Evolutionary conservation across 2,888 invertebrate genomes (phyloP).

Genomic region (Hirtodrosophila duncani): DNA sequence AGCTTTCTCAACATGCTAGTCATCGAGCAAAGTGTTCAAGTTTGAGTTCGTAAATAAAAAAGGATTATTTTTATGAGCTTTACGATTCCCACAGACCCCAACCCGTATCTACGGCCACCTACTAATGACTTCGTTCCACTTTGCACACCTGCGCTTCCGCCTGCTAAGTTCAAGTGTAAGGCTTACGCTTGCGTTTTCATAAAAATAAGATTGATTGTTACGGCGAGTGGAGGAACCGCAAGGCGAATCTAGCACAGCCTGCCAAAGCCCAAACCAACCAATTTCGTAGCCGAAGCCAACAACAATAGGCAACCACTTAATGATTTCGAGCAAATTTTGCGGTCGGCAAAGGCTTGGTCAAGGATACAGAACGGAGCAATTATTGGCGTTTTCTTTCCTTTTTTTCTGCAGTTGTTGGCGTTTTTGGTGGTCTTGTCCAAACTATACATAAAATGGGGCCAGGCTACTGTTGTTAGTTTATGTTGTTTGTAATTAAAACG

Average conservation of each 20-base stretch:
- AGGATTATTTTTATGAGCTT: slow-evolving; percentile 51
- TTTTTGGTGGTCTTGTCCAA: too few relatives aligned
- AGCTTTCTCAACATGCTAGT: too few relatives aligned
- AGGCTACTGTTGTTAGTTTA: slow-evolving; percentile 4
- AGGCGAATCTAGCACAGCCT: slow-evolving; percentile 4
- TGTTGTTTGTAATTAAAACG: slow-evolving; percentile 32
- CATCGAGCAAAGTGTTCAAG: slow-evolving; percentile 43
- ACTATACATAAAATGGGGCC: slow-evolving; percentile 10
- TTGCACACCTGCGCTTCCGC: slow-evolving; percentile 33
- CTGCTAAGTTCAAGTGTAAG: slow-evolving; percentile 22
- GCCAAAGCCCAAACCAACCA: slow-evolving; percentile 2
- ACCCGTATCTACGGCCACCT: slow-evolving; percentile 7
- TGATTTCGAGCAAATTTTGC: slow-evolving; percentile 41
- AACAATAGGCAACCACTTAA: slow-evolving; percentile 31
- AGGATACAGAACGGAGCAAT: slow-evolving; percentile 32
- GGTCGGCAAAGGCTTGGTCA: slow-evolving; percentile 27
- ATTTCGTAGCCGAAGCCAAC: slow-evolving; percentile 15
- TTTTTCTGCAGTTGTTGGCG: slow-evolving; percentile 10
- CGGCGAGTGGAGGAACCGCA: slow-evolving; percentile 31
- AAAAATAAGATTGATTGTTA: slow-evolving; percentile 66
- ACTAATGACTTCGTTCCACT: slow-evolving; percentile 43
- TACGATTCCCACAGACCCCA: too few relatives aligned
- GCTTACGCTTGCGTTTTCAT: slow-evolving; percentile 35
- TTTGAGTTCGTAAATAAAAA: slow-evolving; percentile 57
- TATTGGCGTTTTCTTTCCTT: slow-evolving; percentile 31